Base-by-base conservation (phyloP, 2,888 invertebrate species). In the Agonopterix subpropinquella region DNA sequence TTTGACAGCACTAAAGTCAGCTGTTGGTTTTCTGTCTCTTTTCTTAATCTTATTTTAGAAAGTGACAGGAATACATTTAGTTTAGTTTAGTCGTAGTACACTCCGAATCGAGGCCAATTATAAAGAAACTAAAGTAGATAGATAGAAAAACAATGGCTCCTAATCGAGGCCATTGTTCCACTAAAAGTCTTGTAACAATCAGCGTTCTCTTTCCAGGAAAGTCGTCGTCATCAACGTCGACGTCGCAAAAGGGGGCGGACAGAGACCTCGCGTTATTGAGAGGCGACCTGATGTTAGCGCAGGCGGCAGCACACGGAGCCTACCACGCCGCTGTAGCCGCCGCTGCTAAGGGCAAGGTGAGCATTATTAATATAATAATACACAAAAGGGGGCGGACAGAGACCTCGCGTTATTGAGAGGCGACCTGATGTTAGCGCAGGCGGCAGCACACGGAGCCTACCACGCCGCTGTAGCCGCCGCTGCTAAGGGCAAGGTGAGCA, bases 281-380 rank as follows among this genome's bases (percentile, higher is more conserved):
- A 1, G 85, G 88, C 0, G 89, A 89, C 58, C 71, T 89, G 15
- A 86, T 89, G 84, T 60, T 89, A 63, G 89, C 89, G 15, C 88
- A 88, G 57, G 88, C 87, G 18, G 88, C 88, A 0, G 87, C 89
- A 1, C 86, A 89, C 57, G 88, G 88, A 15, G 86, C 88, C 0
- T 87, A 89, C 67, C 88, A 89, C 54, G 88, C 89, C 1, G 88
- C 88, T 1, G 83, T 87, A 8, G 80, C 82, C 0, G 83, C 85
- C 0, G 83, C 86, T 0, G 79, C 81, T 36, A 86, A 87, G 72
- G 83, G 83, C 42, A 89, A 87, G 82, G 87, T 84, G 55, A 5
- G 2, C 2, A 18, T 3, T 4, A 2, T 18, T 4, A 18, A 18
- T 3, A 2, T 3, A 2, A 15, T 15, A 1, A 15, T 15, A 2